Percentiles rank a stretch among this genome's conserved stretches.
Conservation (phyloP, 1,140 invertebrate species). For the Lordiphosa stackelbergi region DNA sequence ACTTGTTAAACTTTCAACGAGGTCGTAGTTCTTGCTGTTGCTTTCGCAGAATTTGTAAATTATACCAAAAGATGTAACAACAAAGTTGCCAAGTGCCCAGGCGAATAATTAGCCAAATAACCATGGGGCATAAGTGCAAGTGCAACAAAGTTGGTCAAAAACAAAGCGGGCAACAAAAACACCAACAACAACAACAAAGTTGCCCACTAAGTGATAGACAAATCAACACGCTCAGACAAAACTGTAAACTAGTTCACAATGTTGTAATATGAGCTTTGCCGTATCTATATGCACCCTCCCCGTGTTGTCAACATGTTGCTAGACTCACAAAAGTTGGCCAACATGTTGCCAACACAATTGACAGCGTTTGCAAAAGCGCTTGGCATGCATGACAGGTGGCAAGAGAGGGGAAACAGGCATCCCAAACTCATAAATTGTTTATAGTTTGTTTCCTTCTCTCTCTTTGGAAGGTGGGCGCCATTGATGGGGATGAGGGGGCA, state of each 20-base stretch:
- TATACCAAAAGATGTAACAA: slow-evolving; percentile 52
- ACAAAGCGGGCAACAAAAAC: slow-evolving; percentile 1
- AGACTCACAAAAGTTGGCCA: slow-evolving; percentile 7
- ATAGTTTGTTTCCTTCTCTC: slow-evolving; percentile 33
- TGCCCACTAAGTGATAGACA: slow-evolving; percentile 45
- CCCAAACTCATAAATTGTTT: slow-evolving; percentile 73
- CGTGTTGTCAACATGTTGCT: slow-evolving; percentile 25
- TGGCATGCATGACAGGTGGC: slow-evolving; percentile 66
- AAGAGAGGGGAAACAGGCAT: slow-evolving; percentile 28
- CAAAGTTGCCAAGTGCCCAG: slow-evolving; percentile 70
- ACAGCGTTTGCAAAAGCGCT: slow-evolving; percentile 71
- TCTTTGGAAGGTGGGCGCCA: slow-evolving; percentile 29
- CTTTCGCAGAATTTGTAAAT: slow-evolving; percentile 55
- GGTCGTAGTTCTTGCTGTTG: slow-evolving; percentile 28
- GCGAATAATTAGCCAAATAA: slow-evolving; percentile 75
- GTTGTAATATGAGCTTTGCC: slow-evolving; percentile 48
- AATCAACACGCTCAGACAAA: slow-evolving; percentile 28
- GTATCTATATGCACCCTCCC: not conserved
- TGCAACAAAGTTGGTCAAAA: slow-evolving; percentile 60
- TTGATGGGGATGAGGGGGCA: not conserved
- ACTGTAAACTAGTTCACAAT: slow-evolving; percentile 55
- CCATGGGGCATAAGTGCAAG: slow-evolving; percentile 72
- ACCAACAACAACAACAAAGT: slow-evolving; percentile 44
- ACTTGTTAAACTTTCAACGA: slow-evolving; percentile 73
- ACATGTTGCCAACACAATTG: slow-evolving; percentile 52